Evolutionary conservation across 1,140 invertebrate species (phyloP).

Genomic region (Fopius arisanus): DNA sequence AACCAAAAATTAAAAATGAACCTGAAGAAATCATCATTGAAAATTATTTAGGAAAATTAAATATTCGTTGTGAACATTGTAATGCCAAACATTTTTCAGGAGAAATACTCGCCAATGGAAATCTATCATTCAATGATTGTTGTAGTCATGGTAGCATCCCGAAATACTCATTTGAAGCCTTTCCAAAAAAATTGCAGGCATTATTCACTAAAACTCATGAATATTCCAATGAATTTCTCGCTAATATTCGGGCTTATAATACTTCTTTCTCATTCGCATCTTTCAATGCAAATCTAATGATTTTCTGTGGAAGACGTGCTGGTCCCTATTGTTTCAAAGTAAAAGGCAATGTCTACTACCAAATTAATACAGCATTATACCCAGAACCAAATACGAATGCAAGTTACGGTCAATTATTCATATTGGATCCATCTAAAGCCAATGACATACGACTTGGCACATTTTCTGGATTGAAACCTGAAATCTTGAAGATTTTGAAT

Average conservation of each 20-base stretch:
- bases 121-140: neutral
- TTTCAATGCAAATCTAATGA: constrained; percentile 28
- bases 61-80: neutral
- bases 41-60: neutral
- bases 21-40: neutral
- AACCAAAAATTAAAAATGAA: too few species aligned
- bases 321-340: constrained; percentile 28
- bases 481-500: neutral
- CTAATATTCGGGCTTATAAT: constrained; percentile 56
- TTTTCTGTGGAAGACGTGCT: constrained; percentile 10
- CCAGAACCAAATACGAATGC: constrained; percentile 3
- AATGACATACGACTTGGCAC: neutral
- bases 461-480: neutral
- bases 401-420: constrained; percentile 22
- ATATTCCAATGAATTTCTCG: neutral
- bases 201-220: neutral
- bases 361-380: constrained; percentile 20
- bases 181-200: neutral
- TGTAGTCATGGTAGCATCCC: neutral
- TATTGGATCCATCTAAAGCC: constrained; percentile 23
- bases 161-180: neutral
- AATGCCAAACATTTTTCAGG: neutral
- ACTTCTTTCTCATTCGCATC: constrained; percentile 11
- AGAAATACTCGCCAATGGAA: neutral
- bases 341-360: constrained; percentile 26